Evolutionary conservation across 2,888 invertebrate species (phyloP), one percentile per base, ranked within the genome.

Genomic region (Hemithea aestivaria): DNA sequence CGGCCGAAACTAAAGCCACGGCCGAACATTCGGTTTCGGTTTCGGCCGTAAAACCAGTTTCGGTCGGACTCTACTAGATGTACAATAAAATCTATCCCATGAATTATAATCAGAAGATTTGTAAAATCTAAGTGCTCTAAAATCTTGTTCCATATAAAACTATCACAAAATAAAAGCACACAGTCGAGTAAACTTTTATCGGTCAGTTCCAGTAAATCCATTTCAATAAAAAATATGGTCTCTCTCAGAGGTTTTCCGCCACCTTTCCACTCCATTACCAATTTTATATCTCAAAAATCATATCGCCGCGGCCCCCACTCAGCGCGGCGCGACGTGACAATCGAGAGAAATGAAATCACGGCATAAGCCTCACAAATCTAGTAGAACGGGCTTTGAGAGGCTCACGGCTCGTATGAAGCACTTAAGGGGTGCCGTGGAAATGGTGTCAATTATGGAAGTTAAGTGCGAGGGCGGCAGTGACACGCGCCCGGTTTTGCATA

Each of bases 391-490:
- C 76, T 74, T 80, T 78, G 40, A 40, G 41, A 28, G 41, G 36
- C 33, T 42, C 31, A 33, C 58, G 61, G 61, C 53, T 59, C 64
- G 62, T 65, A 58, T 60, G 63, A 72, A 77, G 85, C 83, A 82
- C 81, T 83, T 82, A 78, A 75, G 76, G 78, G 73, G 75, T 53
- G 68, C 64, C 63, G 58, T 62, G 65, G 63, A 72, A 85, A 84
- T 78, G 84, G 76, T 81, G 84, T 79, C 87, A 87, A 87, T 87
- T 87, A 87, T 78, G 78, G 76, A 59, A 60, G 78, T 68, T 83
- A 80, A 84, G 84, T 81, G 84, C 70, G 67, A 58, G 64, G 66
- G 58, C 45, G 53, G 35, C 10, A 26, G 33, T 54, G 58, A 52
- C 51, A 40, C 35, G 37, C 38, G 54, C 51, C 43, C 53, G 59